Evolutionary conservation across 2,113 vertebrate species (phyloP).

Genomic region (Terrapene triunguis): DNA sequence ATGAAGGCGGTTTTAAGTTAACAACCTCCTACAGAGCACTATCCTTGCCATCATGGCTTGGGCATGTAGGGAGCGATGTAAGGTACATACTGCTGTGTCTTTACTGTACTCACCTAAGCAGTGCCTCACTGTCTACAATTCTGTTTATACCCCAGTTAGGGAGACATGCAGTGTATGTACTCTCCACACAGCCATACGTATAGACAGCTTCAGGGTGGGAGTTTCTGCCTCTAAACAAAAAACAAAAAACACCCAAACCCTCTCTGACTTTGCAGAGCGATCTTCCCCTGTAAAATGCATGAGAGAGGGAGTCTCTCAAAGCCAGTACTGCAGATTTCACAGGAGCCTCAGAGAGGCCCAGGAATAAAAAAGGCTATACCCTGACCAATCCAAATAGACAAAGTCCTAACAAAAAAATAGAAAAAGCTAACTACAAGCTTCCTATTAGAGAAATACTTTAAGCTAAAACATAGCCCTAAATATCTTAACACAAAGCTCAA

Average conservation of each 20-base stretch:
- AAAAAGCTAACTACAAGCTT: neutral
- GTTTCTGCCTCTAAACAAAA: neutral
- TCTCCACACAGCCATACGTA: neutral
- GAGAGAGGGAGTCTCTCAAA: neutral
- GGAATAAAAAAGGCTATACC: neutral
- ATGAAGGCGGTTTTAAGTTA: too few species aligned
- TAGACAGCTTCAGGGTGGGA: neutral
- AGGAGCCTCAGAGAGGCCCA: neutral
- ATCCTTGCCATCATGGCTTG: too few species aligned
- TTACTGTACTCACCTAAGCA: neutral
- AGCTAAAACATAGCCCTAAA: neutral
- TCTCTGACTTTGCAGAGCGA: neutral
- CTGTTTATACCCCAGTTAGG: neutral
- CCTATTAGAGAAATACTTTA: neutral
- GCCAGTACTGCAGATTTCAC: neutral
- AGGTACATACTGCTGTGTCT: neutral
- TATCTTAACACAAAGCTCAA: neutral
- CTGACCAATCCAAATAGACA: neutral
- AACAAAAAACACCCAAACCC: neutral
- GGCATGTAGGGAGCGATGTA: neutral
- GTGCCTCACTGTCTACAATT: neutral
- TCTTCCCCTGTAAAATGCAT: neutral
- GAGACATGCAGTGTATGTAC: neutral
- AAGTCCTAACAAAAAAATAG: neutral
- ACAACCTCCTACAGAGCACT: too few species aligned